These are phyloP conservation scores for Malacoraja senta DNA, from an alignment of 2,797 vertebrate genomes.

Conservation along the genomic window DNA sequence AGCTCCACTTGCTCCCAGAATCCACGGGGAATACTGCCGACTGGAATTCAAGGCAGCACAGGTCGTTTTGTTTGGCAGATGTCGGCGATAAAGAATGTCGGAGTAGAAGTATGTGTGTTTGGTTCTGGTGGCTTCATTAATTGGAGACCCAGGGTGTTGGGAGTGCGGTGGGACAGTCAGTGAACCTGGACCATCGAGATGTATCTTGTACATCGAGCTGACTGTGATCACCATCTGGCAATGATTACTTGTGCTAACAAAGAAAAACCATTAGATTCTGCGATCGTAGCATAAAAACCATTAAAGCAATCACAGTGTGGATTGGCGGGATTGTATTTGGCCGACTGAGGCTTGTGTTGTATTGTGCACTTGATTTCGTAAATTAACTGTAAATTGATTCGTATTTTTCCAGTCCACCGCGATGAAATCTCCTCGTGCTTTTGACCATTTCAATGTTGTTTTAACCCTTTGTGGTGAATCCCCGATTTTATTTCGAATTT, in stretches of 20 bases:
- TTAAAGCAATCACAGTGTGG: slow-evolving; percentile 35
- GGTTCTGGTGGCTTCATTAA: neutral
- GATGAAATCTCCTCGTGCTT: slow-evolving; percentile 33
- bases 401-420: neutral
- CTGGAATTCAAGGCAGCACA: neutral
- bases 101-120: slow-evolving; percentile 4
- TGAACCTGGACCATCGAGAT: slow-evolving; percentile 29
- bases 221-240: slow-evolving; percentile 36
- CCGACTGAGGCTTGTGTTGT: slow-evolving; percentile 4
- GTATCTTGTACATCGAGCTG: neutral
- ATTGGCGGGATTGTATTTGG: slow-evolving; percentile 37
- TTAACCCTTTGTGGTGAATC: slow-evolving; percentile 17
- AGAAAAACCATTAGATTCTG: slow-evolving; percentile 38
- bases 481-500: neutral
- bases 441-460: slow-evolving; percentile 13
- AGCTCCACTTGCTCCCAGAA: neutral
- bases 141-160: neutral
- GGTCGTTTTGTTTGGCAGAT: neutral
- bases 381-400: slow-evolving; percentile 34
- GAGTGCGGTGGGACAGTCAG: neutral
- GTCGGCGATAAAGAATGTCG: neutral
- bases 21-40: neutral
- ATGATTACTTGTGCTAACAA: slow-evolving; percentile 37
- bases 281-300: slow-evolving; percentile 29
- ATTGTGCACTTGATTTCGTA: slow-evolving; percentile 34